A percentile compares a stretch with the other conserved stretches of the same genome.
These are phyloP conservation scores for Dysmachus trigonus DNA, from an alignment of 2,888 invertebrate species.

Conservation along the genomic window DNA sequence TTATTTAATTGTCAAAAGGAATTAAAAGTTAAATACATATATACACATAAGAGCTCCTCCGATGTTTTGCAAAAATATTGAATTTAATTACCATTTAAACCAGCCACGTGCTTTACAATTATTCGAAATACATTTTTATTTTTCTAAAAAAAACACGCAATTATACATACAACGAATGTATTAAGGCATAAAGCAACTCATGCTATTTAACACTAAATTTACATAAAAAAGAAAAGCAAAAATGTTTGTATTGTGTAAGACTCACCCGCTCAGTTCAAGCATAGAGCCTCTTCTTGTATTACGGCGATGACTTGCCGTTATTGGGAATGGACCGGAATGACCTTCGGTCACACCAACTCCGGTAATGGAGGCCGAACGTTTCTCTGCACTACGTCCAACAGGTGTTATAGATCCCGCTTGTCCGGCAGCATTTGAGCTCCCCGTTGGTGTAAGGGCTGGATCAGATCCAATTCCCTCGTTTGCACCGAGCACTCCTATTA, in stretches of 20 bases:
- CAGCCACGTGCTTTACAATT: conserved; percentile 1
- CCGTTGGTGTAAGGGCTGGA: conserved; percentile 63
- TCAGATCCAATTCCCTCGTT: conserved; percentile 69
- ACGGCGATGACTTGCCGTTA: conserved; percentile 74
- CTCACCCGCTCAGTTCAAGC: conserved; percentile 82
- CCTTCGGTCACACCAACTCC: conserved; percentile 59
- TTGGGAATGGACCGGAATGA: conserved; percentile 71
- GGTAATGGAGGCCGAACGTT: conserved; percentile 50
- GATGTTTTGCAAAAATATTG: too few species aligned
- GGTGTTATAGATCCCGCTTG: conserved; percentile 58
- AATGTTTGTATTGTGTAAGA: conserved; percentile 51
- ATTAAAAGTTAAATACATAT: too few species aligned
- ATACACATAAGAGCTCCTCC: too few species aligned
- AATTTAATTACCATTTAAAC: too few species aligned
- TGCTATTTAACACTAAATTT: conserved; percentile 11
- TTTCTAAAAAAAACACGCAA: background rate
- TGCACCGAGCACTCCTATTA: conserved; percentile 58
- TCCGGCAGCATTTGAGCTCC: conserved; percentile 63
- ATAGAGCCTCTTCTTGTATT: conserved; percentile 81
- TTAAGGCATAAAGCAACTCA: conserved; percentile 41
- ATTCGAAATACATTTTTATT: conserved; percentile 11
- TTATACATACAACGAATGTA: background rate
- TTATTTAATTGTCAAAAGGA: too few species aligned
- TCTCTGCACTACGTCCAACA: conserved; percentile 55
- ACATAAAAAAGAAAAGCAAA: background rate